A percentile compares a stretch with the other conserved stretches of the same genome.
Evolutionary conservation across 2,797 vertebrate species (phyloP).

Genomic region (Hozukius guyotensis): DNA sequence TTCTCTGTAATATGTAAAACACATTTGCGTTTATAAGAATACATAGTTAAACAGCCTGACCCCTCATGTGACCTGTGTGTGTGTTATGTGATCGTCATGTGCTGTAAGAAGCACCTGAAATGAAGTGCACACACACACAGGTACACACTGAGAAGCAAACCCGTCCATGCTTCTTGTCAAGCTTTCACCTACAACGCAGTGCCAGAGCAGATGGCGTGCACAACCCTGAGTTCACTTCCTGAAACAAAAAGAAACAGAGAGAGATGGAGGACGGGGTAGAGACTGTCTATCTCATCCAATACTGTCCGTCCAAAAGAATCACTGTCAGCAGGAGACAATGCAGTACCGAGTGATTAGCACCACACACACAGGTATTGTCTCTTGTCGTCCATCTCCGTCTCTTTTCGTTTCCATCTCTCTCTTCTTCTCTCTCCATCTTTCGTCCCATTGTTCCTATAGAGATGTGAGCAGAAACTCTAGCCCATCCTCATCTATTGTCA

Average conservation of each 20-base stretch:
- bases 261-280: neutral
- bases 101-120: neutral
- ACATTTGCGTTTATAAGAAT: conserved; percentile 1
- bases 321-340: conserved; percentile 55
- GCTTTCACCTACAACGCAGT: conserved; percentile 32
- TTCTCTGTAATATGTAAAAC: neutral
- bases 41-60: conserved; percentile 10
- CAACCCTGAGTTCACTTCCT: conserved; percentile 46
- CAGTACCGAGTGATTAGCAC: conserved; percentile 36
- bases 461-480: conserved; percentile 39
- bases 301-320: conserved; percentile 36
- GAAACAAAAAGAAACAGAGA: conserved; percentile 25
- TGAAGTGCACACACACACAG: neutral
- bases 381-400: neutral
- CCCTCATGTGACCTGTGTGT: neutral
- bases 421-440: conserved; percentile 7
- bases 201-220: conserved; percentile 55
- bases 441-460: conserved; percentile 23
- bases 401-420: conserved; percentile 14
- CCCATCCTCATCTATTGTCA: conserved; percentile 46
- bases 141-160: neutral
- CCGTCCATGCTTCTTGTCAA: conserved; percentile 14
- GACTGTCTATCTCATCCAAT: neutral
- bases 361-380: conserved; percentile 9
- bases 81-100: neutral